Evolutionary conservation across 2,113 vertebrate species (phyloP), one percentile per base, ranked within the genome.

Genomic region (Oostethus manadensis): DNA sequence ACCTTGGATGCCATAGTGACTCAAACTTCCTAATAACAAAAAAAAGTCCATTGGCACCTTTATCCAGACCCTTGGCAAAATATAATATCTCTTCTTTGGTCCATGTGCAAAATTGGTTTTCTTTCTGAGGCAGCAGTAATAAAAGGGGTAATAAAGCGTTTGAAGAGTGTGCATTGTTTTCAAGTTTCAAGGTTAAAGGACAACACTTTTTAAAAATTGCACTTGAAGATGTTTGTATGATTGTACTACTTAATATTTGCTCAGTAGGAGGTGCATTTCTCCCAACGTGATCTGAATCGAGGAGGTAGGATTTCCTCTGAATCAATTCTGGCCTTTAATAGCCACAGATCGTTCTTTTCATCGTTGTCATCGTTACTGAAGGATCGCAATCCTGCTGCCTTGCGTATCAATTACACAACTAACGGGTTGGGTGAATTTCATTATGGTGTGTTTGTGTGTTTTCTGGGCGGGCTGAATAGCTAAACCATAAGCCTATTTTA

Each of bases 311-410:
- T 70, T 86, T 81, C 70, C 65, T 79, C 66, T 16, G 56, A 74
- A 79, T 85, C 64, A 77, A 88, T 79, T 73, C 49, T 45, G 43
- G 54, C 54, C 55, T 51, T 63, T 60, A 61, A 78, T 60, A 66
- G 66, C 60, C 49, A 20, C 70, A 22, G 63, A 15, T 51, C 73
- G 70, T 71, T 75, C 62, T 44, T 58, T 45, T 23, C 51, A 66
- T n/a, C n/a, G n/a, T n/a, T n/a, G 74, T 75, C 78, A 64, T 77
- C 65, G 69, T 48, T 10, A 23, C 60, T 72, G 74, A 83, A 86
- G 73, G 84, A 74, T 73, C 59, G 35, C 21, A 13, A 62, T 70
- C 56, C 77, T 15, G 53, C 56, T 59, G 62, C 35, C 55, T 50
- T 65, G 46, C 1, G 51, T 59, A 22, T 75, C 57, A 46, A 64